Evolutionary conservation across 2,797 vertebrate genomes (phyloP), one percentile per base, ranked within the genome.

Genomic region (Pampus argenteus): DNA sequence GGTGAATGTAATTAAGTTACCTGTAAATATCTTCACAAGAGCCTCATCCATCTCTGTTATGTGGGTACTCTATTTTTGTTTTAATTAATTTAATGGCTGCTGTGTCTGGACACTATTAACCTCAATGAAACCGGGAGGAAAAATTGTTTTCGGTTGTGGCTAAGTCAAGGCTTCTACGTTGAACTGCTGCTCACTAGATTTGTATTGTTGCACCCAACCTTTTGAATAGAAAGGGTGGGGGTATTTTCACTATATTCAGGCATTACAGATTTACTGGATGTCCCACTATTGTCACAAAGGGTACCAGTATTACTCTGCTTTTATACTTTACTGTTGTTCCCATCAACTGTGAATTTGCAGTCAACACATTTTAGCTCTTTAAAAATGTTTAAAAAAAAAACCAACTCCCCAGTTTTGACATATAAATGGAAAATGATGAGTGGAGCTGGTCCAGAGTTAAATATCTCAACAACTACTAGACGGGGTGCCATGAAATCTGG

Each of bases 1-100:
- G 89, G 84, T 80, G 81, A 90, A 89, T 89, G 91, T 92, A 92
- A 95, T 94, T 93, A 93, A 93, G 93, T 90, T 92, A 93, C 91
- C 93, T 94, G 92, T 93, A 95, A 94, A 94, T 94, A 93, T 93
- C 86, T 89, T 78, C 0, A 71, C 86, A 26, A 22, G 66, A 72
- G 84, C 78, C 79, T 65, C 91, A 93, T 95, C 90, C 85, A 89
- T 95, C 93, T 92, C 83, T 88, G 86, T 90, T 90, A 89, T 71
- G 86, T 61, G 72, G 71, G 61, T 69, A 83, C 76, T 89, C 83
- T 83, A 79, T 89, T 92, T 92, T 89, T 87, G 78, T 83, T 91
- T 92, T 92, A 91, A 94, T 94, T 94, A 91, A 91, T 93, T 90
- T 88, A 90, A 94, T 89, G 89, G 83, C 74, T 61, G 71, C 86